These are phyloP conservation scores for Leucoraja erinaceus DNA, from an alignment of 2,113 vertebrate species.

Conservation along the genomic window DNA sequence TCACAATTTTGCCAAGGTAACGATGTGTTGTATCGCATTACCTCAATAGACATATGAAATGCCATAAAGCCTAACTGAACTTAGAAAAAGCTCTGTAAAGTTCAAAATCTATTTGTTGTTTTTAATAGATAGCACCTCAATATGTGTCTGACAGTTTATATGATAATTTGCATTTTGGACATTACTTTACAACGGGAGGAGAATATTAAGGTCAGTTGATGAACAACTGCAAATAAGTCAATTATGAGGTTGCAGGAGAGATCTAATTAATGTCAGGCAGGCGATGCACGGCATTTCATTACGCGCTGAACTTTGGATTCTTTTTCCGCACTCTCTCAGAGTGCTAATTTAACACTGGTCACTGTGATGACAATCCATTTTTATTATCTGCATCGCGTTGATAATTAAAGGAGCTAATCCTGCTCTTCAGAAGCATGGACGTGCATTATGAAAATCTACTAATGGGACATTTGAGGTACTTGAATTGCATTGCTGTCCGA, in stretches of 20 bases:
- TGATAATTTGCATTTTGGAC: neutral
- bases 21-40: neutral
- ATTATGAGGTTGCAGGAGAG: neutral
- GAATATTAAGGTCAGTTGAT: neutral
- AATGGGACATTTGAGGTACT: neutral
- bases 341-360: slow-evolving; percentile 22
- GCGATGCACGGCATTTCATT: neutral
- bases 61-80: neutral
- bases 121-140: neutral
- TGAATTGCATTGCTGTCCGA: neutral
- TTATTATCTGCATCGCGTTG: neutral
- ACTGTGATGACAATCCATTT: neutral
- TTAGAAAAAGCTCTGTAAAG: neutral
- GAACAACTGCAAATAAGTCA: neutral
- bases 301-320: neutral
- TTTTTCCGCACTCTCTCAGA: neutral
- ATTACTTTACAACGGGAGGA: neutral
- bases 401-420: neutral
- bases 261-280: slow-evolving; percentile 4
- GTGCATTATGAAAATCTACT: neutral
- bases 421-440: neutral
- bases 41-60: neutral
- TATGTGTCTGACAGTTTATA: neutral
- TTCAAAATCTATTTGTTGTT: neutral
- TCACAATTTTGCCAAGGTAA: neutral